Evolutionary conservation across 2,888 invertebrate species (phyloP).

Genomic region (Boloria selene): DNA sequence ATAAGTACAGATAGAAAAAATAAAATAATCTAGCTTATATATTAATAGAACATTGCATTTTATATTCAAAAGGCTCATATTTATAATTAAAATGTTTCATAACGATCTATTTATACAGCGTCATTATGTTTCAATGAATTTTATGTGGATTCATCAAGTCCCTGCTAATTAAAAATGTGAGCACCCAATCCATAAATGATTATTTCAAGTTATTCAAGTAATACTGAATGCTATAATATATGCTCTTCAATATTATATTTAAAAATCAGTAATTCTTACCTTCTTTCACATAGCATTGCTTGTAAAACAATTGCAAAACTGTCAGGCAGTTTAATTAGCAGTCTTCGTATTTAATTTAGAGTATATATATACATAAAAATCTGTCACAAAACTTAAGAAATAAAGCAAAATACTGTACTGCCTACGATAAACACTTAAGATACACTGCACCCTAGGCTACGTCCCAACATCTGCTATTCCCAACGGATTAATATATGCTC

Average conservation of each 20-base stretch:
- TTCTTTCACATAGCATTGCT: neutral
- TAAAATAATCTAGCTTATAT: conserved; percentile 12
- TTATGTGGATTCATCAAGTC: conserved; percentile 18
- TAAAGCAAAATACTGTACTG: conserved; percentile 23
- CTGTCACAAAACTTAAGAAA: conserved; percentile 16
- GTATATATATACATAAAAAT: no score
- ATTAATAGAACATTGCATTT: conserved; percentile 24
- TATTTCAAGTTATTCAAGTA: conserved; percentile 7
- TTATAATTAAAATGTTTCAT: conserved; percentile 21
- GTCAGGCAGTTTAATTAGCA: no score
- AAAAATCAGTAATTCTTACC: neutral
- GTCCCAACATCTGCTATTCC: conserved; percentile 61
- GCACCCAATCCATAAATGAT: conserved; percentile 15
- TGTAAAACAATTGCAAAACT: no score
- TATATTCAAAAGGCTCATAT: conserved; percentile 15
- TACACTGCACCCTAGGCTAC: conserved; percentile 56
- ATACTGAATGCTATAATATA: conserved; percentile 4
- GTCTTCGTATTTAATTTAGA: no score
- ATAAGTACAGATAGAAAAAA: neutral
- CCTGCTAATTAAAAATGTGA: conserved; percentile 16
- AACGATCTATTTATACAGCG: conserved; percentile 21
- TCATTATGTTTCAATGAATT: conserved; percentile 19
- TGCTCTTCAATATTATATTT: neutral
- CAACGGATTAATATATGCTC: conserved; percentile 61
- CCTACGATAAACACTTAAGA: conserved; percentile 41